Evolutionary conservation across 53 echinoderm and acorn worm species (phyloP).

Genomic region (Actinopyga echinites): DNA sequence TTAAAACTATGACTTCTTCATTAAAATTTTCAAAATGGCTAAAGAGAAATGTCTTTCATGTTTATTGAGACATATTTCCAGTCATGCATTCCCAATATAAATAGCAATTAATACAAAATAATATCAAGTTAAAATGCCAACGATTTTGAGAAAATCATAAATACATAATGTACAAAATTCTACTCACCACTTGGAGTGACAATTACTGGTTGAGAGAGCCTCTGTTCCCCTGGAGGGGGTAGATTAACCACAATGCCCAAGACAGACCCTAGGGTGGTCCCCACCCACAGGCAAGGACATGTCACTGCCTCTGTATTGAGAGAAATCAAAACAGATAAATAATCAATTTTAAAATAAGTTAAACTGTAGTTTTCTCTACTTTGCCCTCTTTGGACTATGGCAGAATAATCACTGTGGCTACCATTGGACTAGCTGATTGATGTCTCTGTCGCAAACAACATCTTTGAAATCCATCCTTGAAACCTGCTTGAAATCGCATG

Average conservation of each 20-base stretch:
- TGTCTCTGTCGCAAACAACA: too few relatives aligned
- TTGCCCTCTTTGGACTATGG: too few relatives aligned
- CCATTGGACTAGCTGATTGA: too few relatives aligned
- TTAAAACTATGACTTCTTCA: too few relatives aligned
- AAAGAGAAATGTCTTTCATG: not conserved
- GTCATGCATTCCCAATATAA: not conserved
- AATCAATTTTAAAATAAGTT: too few relatives aligned
- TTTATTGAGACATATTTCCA: not conserved
- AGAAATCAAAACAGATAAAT: not conserved
- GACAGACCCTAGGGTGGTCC: slow-evolving; percentile 92
- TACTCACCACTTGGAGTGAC: slow-evolving; percentile 97
- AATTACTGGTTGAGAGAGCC: slow-evolving; percentile 90
- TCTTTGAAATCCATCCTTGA: too few relatives aligned
- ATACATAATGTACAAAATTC: too few relatives aligned
- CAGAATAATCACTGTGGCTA: too few relatives aligned
- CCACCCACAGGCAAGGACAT: slow-evolving; percentile 95
- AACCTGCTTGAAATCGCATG: too few relatives aligned
- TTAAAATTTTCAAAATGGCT: not conserved
- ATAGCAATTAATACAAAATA: not conserved
- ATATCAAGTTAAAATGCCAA: not conserved
- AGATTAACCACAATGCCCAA: slow-evolving; percentile 92
- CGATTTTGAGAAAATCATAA: too few relatives aligned
- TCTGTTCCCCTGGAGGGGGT: slow-evolving; percentile 91
- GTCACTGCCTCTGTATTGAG: slow-evolving; percentile 81
- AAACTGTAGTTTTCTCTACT: too few relatives aligned